phyloP scores from a whole-genome alignment of 2,113 vertebrate species.

The Dasyurus viverrinus region DNA sequence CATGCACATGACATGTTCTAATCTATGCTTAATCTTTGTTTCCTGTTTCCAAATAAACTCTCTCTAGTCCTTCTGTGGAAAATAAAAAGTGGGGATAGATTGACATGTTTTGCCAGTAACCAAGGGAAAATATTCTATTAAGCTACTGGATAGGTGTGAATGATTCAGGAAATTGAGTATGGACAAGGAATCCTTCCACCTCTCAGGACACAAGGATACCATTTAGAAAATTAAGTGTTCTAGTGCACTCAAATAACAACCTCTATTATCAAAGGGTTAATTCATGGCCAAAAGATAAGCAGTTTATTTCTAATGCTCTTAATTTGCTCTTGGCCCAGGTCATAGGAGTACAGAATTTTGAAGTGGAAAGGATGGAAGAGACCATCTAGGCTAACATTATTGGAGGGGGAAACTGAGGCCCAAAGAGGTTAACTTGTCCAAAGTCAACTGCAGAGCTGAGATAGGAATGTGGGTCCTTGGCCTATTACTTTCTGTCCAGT shows the following conservation, averaged over 20 bases:
- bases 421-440: not conserved
- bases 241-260: not conserved
- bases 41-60: not conserved
- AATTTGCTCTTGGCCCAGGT: not conserved
- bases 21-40: not conserved
- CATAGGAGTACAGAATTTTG: not conserved
- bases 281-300: not conserved
- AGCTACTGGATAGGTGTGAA: not conserved
- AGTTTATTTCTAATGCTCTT: rapidly evolving
- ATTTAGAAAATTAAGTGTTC: not conserved
- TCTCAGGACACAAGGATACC: not conserved
- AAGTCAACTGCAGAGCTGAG: not conserved
- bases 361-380: not conserved
- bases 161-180: not conserved
- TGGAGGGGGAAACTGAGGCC: not conserved
- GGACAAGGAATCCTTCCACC: not conserved
- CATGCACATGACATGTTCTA: not conserved
- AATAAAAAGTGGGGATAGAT: not conserved
- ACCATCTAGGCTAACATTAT: not conserved
- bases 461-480: not conserved
- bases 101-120: not conserved
- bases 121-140: not conserved
- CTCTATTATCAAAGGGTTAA: not conserved
- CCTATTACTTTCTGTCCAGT: not conserved
- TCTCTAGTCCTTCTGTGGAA: not conserved